These are phyloP conservation scores for Montipora efflorescens DNA, from an alignment of 64 coral and sea anemone genomes.

Conservation along the genomic window DNA sequence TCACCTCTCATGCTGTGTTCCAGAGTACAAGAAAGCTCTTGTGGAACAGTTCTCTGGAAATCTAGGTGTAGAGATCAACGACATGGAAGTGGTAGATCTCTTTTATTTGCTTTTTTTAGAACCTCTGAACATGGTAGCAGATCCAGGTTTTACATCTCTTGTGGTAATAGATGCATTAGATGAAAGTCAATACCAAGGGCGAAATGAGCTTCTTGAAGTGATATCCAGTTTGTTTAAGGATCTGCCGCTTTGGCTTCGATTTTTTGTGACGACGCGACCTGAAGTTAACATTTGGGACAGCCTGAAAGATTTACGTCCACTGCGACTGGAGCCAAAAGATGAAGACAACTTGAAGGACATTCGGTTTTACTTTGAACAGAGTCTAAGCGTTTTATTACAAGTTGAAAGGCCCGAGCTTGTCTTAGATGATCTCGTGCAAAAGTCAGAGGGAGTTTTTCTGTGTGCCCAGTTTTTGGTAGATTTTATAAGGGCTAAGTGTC, in stretches of 20 bases:
- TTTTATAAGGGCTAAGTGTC: neutral
- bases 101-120: constrained; percentile 51
- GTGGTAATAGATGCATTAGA: constrained; percentile 65
- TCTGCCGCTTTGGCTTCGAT: constrained; percentile 34
- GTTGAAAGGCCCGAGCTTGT: neutral
- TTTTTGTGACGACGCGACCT: constrained; percentile 62
- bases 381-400: neutral
- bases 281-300: neutral
- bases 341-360: constrained; percentile 28
- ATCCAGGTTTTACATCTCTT: neutral
- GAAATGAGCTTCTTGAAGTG: constrained; percentile 28
- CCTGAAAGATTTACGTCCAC: neutral
- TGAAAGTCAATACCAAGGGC: constrained; percentile 44
- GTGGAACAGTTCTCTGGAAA: constrained; percentile 19
- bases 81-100: constrained; percentile 49
- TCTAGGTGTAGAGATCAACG: constrained; percentile 10
- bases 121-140: neutral
- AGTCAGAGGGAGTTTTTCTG: constrained; percentile 6
- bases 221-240: neutral
- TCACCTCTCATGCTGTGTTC: constrained; percentile 1
- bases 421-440: neutral
- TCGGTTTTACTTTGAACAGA: neutral
- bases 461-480: constrained; percentile 2
- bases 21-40: constrained; percentile 47
- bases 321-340: constrained; percentile 4